A percentile compares a stretch with the other conserved stretches of the same genome.
These are phyloP conservation scores for Hyposmocoma kahamanoa DNA, from an alignment of 1,140 invertebrate species.

Conservation along the genomic window DNA sequence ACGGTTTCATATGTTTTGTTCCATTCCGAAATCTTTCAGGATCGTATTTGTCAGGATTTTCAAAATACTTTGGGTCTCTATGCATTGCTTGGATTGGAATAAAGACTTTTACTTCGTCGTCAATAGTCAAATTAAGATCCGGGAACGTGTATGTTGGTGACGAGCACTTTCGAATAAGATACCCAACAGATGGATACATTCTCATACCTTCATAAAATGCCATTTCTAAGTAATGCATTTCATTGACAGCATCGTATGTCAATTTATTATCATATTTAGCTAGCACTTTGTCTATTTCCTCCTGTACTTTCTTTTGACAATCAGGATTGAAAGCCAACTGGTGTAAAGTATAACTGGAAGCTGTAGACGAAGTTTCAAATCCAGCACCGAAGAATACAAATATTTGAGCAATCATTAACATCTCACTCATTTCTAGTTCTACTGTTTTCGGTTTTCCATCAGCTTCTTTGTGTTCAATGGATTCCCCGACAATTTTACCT, in stretches of 20 bases:
- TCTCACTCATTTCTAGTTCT: not conserved
- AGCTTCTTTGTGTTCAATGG: not conserved
- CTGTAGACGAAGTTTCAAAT: not conserved
- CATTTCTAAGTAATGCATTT: conserved; percentile 1
- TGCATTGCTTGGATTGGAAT: conserved; percentile 69
- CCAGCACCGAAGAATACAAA: conserved; percentile 4
- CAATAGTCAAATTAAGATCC: conserved; percentile 43
- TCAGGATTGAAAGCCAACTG: conserved; percentile 1
- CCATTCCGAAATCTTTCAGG: conserved; percentile 73
- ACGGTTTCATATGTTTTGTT: conserved; percentile 49
- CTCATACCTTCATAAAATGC: conserved; percentile 30
- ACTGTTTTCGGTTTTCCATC: not conserved
- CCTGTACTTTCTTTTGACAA: not conserved
- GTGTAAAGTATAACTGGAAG: conserved; percentile 1
- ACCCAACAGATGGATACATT: conserved; percentile 54
- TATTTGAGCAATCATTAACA: not conserved
- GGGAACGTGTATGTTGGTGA: conserved; percentile 56
- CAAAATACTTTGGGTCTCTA: conserved; percentile 72
- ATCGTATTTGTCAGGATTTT: conserved; percentile 70
- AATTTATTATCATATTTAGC: conserved; percentile 4
- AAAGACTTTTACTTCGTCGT: conserved; percentile 38
- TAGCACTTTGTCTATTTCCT: conserved; percentile 1
- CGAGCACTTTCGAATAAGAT: conserved; percentile 51
- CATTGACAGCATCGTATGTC: not conserved
- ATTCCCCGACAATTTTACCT: not conserved